Evolutionary conservation across 1,140 invertebrate species (phyloP).

Genomic region (Lethocerus indicus): DNA sequence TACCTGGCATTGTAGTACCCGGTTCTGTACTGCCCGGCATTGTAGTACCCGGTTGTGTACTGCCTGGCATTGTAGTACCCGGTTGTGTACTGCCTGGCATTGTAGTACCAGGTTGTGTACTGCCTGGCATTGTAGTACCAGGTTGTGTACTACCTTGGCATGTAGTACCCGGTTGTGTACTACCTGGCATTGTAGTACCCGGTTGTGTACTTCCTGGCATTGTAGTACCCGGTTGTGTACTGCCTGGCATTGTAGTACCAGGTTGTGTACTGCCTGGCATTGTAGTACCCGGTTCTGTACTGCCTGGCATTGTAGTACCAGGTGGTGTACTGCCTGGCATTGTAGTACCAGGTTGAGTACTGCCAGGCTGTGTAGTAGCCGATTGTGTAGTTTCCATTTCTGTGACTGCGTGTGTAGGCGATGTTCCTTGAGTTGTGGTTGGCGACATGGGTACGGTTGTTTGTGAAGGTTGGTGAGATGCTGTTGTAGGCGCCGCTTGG

Average conservation of each 20-base stretch:
- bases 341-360: conserved; percentile 4
- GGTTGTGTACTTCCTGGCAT: not conserved
- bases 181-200: conserved; percentile 2
- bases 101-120: not conserved
- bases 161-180: not conserved
- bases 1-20: conserved; percentile 7
- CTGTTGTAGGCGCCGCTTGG: conserved; percentile 1
- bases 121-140: not conserved
- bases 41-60: not conserved
- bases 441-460: not conserved
- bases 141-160: not conserved
- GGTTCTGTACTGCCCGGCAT: not conserved
- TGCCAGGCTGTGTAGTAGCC: conserved; percentile 7
- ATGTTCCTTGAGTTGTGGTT: conserved; percentile 2
- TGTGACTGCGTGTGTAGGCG: not conserved
- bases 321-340: conserved; percentile 9
- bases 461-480: conserved; percentile 3
- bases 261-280: not conserved
- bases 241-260: conserved; percentile 1
- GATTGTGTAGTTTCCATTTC: not conserved
- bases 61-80: not conserved
- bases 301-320: conserved; percentile 7
- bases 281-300: conserved; percentile 3
- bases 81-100: too few relatives aligned
- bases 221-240: conserved; percentile 1